Base-by-base conservation (phyloP, 2,888 invertebrate species). In the Carcina quercana region DNA sequence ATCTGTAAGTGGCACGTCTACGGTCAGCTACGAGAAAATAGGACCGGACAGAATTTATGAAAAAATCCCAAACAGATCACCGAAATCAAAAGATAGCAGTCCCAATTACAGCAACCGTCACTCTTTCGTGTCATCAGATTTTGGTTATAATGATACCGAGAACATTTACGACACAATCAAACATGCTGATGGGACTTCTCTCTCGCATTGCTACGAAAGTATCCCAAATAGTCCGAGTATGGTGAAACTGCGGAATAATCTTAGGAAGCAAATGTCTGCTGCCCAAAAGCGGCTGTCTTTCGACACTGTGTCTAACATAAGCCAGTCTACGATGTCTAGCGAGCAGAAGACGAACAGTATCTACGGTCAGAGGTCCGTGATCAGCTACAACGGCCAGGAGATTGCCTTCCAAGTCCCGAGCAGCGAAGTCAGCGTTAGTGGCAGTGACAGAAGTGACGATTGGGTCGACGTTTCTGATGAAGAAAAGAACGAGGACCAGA, bases 401-500 rank as follows among this genome's bases (percentile, higher is more conserved):
- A 73, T 83, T 25, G 75, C 79, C 5, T 82, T 82, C 44, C 85
- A 79, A 47, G 85, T 85, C 15, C 85, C 86, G 5, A 83, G 85
- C 42, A 87, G 87, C 45, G 87, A 87, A 50, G 73, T 85, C 14
- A 88, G 88, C 49, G 82, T 79, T 28, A 87, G 87, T 46, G 88
- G 86, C 4, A 87, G 87, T 43, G 88, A 88, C 46, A 72, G 86
- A 11, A 88, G 88, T 41, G 89, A 90, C 40, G 89, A 89, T 48
- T 90, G 89, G 89, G 85, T 89, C 22, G 89, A 89, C 50, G 73
- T 89, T 8, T 86, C 87, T 3, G 88, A 88, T 53, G 86, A 85
- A 43, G 86, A 86, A 40, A 79, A 79, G 43, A 73, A 62, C 44
- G 76, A 74, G 29, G 74, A 82, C 37, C 82, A 78, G 43, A 79